Percentiles rank a stretch among this genome's conserved stretches.
Conservation (phyloP, 23 tunicate genomes). For the Aplidium turbinatum region DNA sequence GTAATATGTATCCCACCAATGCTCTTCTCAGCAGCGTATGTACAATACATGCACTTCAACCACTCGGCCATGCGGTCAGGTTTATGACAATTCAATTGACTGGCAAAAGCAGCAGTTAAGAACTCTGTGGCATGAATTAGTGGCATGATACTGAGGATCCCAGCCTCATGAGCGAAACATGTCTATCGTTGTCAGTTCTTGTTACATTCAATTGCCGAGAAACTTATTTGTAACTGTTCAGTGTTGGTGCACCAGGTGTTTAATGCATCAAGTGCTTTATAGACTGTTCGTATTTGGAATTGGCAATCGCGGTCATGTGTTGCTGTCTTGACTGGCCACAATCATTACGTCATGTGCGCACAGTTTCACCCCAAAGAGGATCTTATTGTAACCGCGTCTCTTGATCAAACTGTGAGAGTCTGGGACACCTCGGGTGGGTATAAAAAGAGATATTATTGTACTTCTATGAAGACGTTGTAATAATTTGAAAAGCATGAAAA, state of each 20-base stretch:
- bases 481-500: too few relatives aligned
- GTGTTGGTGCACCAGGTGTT: not conserved
- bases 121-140: too few relatives aligned
- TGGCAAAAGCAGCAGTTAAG: too few relatives aligned
- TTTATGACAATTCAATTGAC: too few relatives aligned
- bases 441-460: too few relatives aligned
- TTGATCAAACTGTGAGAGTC: conserved; percentile 96
- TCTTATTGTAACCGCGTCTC: conserved; percentile 92
- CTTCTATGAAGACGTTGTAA: too few relatives aligned
- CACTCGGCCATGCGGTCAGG: too few relatives aligned
- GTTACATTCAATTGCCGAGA: not conserved
- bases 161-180: not conserved
- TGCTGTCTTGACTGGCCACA: conserved; percentile 98
- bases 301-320: conserved; percentile 97
- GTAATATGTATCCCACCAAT: too few relatives aligned
- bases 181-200: not conserved
- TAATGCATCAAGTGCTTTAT: not conserved
- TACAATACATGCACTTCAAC: too few relatives aligned
- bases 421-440: too few relatives aligned
- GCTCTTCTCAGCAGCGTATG: too few relatives aligned
- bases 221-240: not conserved
- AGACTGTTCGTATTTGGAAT: conserved; percentile 97
- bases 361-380: conserved; percentile 97
- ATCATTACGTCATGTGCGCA: conserved; percentile 99
- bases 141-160: not conserved